Percentiles rank a stretch among this genome's conserved stretches.
phyloP scores from a whole-genome alignment of 1,140 invertebrate genomes.

The Nomia melanderi region DNA sequence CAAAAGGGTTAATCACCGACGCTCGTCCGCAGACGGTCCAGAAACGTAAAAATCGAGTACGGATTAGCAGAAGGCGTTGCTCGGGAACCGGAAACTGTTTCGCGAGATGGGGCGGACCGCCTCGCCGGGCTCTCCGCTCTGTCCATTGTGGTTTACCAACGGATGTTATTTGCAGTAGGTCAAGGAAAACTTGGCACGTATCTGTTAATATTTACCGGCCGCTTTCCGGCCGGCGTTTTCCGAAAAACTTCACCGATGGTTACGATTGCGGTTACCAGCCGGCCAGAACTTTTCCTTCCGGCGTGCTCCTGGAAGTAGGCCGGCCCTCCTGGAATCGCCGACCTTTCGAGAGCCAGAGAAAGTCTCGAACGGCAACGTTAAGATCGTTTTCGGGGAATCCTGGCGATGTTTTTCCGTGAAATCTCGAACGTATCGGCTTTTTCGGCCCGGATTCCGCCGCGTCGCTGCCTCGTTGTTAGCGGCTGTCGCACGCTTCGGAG shows the following conservation, averaged over 20 bases:
- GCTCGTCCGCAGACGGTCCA: not conserved
- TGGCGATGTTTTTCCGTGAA: not conserved
- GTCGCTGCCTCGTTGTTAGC: not conserved
- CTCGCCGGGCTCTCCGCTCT: not conserved
- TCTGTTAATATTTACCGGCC: constrained; percentile 17
- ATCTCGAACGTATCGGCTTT: not conserved
- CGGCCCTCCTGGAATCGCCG: not conserved
- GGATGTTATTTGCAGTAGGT: constrained; percentile 15
- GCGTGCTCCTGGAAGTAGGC: not conserved
- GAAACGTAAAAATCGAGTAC: not conserved
- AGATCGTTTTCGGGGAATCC: constrained; percentile 22
- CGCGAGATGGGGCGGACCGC: not conserved
- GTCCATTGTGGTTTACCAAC: constrained; percentile 9
- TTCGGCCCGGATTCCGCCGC: no score
- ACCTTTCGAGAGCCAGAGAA: not conserved
- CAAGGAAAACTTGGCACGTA: constrained; percentile 23
- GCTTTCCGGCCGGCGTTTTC: not conserved
- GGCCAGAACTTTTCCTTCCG: not conserved
- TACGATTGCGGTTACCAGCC: not conserved
- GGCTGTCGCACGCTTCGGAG: not conserved
- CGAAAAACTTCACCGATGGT: not conserved
- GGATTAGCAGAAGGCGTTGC: not conserved
- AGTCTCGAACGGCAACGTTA: not conserved
- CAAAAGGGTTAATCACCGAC: not conserved
- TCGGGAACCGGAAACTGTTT: constrained; percentile 1